Evolutionary conservation across 2,797 vertebrate species (phyloP).

Genomic region (Hippocampus kuda): DNA sequence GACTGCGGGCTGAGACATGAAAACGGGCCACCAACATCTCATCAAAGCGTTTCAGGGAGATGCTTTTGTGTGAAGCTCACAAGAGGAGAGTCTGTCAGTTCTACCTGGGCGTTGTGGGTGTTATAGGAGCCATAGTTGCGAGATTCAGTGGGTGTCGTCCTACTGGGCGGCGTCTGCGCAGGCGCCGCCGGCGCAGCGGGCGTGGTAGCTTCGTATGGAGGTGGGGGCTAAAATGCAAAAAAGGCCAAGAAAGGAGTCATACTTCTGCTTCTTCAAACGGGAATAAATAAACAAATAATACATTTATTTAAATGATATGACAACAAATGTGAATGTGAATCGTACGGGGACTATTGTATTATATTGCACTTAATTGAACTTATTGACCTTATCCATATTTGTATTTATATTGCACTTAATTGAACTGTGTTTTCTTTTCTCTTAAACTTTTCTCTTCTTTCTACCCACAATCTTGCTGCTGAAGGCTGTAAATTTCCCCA

Average conservation of each 20-base stretch:
- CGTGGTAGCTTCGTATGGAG: slow-evolving; percentile 62
- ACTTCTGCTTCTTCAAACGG: neutral
- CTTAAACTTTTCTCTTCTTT: no score
- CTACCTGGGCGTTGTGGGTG: slow-evolving; percentile 70
- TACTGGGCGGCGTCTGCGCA: slow-evolving; percentile 63
- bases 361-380: no score
- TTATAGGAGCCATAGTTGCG: slow-evolving; percentile 86
- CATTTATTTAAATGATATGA: no score
- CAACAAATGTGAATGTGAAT: no score
- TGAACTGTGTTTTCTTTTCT: no score
- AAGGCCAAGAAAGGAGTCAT: neutral
- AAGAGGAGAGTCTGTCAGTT: neutral
- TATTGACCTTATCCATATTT: no score
- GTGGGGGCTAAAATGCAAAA: slow-evolving; percentile 49
- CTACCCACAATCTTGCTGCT: no score
- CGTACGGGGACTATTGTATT: no score
- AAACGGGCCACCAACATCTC: neutral
- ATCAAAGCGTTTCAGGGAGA: neutral
- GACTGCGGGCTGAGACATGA: slow-evolving; percentile 46
- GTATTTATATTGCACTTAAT: no score
- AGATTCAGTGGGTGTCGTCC: slow-evolving; percentile 79
- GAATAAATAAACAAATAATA: no score
- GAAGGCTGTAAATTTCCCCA: no score
- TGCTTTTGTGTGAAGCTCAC: neutral
- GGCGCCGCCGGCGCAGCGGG: slow-evolving; percentile 49